These are phyloP conservation scores for Oreonectes daqikongensis DNA, from an alignment of 2,797 vertebrate genomes.

Conservation along the genomic window DNA sequence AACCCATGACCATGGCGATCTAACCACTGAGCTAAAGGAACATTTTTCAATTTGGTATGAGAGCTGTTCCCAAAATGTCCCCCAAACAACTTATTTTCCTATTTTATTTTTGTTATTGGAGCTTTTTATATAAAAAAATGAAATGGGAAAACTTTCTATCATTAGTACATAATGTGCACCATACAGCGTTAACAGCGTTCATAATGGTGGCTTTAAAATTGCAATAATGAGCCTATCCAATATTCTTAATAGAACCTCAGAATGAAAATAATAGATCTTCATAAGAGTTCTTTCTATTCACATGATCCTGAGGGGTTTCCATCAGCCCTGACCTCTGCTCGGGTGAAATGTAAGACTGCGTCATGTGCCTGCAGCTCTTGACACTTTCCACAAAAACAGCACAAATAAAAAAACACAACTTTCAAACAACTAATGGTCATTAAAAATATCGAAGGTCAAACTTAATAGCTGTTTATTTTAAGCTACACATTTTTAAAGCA, in stretches of 20 bases:
- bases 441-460: not conserved
- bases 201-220: not conserved
- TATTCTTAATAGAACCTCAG: not conserved
- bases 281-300: constrained; percentile 18
- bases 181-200: not conserved
- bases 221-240: not conserved
- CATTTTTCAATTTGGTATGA: not conserved
- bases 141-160: not conserved
- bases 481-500: not conserved
- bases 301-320: not conserved
- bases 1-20: no score
- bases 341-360: not conserved
- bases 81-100: not conserved
- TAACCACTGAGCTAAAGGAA: no score
- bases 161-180: not conserved
- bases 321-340: not conserved
- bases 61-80: no score
- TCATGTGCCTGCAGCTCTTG: not conserved
- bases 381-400: not conserved
- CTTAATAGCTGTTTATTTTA: not conserved
- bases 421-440: not conserved
- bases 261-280: constrained; percentile 4
- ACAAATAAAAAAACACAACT: not conserved
- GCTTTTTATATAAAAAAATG: not conserved
- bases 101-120: not conserved